These are phyloP conservation scores for Cephalotes varians DNA, from an alignment of 2,888 invertebrate genomes.

Conservation along the genomic window DNA sequence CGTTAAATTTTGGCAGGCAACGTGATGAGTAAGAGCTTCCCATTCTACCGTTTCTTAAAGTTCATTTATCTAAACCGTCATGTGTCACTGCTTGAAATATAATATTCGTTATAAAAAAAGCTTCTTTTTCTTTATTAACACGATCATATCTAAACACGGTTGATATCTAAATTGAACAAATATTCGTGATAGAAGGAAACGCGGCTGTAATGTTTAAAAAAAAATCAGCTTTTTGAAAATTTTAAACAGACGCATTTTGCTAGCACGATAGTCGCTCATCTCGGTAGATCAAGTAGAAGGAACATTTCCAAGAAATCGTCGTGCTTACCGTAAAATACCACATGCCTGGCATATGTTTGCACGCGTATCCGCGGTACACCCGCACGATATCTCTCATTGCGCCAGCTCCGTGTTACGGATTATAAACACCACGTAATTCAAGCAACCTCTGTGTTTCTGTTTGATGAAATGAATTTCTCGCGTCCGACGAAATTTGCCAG, in stretches of 20 bases:
- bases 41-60: background rate
- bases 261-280: conserved; percentile 13
- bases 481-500: conserved; percentile 64
- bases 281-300: conserved; percentile 7
- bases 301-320: conserved; percentile 48
- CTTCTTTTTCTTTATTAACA: background rate
- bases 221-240: background rate
- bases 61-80: conserved; percentile 22
- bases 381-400: conserved; percentile 58
- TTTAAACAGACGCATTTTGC: background rate
- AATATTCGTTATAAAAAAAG: background rate
- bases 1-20: conserved; percentile 29
- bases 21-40: background rate
- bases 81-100: conserved; percentile 12
- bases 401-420: conserved; percentile 67
- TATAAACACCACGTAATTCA: conserved; percentile 72
- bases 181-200: background rate
- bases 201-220: background rate
- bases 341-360: conserved; percentile 67
- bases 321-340: conserved; percentile 46
- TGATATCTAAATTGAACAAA: conserved; percentile 23
- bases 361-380: conserved; percentile 28
- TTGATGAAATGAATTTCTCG: conserved; percentile 59
- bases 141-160: background rate
- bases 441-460: conserved; percentile 48